Percentiles rank a stretch among this genome's conserved stretches.
phyloP scores from a whole-genome alignment of 2,888 invertebrate genomes.

The Leucoma salicis region DNA sequence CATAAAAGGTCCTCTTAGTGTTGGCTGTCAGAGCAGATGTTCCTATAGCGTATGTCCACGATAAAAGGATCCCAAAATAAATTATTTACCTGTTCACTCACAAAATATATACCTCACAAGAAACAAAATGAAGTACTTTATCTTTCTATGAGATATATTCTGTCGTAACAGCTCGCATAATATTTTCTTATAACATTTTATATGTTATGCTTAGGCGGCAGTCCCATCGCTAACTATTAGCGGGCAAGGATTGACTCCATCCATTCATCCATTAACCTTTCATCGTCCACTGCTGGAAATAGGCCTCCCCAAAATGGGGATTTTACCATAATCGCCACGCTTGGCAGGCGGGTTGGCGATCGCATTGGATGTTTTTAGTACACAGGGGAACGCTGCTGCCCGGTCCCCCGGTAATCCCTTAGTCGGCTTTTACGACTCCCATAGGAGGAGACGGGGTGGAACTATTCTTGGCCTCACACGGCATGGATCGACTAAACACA shows the following conservation, averaged over 20 bases:
- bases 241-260: not conserved
- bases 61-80: not conserved
- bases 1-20: not conserved
- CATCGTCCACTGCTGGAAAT: no score
- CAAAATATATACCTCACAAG: not conserved
- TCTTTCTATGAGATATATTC: conserved; percentile 15
- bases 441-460: no score
- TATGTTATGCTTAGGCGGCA: not conserved
- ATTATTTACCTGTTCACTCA: not conserved
- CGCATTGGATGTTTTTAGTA: no score
- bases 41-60: not conserved
- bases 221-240: not conserved
- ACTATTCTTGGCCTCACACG: no score
- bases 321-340: no score
- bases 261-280: no score
- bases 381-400: no score
- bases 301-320: no score
- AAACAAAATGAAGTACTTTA: conserved; percentile 6
- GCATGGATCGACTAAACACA: no score
- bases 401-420: no score
- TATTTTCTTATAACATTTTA: not conserved
- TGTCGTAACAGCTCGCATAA: not conserved
- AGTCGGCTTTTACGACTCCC: no score
- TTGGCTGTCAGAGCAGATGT: not conserved
- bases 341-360: no score